Evolutionary conservation across 1,140 invertebrate genomes (phyloP), one percentile per base, ranked within the genome.

Genomic region (Ips typographus): DNA sequence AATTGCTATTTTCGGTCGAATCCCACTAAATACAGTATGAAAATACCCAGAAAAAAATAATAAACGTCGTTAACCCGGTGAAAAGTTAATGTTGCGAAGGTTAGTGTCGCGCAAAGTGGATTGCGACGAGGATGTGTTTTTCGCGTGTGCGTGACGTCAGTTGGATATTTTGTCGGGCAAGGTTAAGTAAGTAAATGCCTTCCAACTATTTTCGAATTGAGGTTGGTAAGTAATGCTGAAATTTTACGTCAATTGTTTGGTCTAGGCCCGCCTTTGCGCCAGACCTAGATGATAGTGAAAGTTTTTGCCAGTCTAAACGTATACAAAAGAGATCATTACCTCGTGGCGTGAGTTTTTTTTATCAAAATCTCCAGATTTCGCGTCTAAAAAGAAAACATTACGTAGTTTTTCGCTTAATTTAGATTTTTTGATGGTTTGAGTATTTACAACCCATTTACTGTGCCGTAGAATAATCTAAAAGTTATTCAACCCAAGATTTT

Each of bases 51-150:
- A 4, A 37, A 63, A 53, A 65, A 65, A 55, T 56, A 69, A 69
- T 47, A 61, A 63, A 69, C 37, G 39, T 36, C 44, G 57, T 44
- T 63, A 44, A 44, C 44, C 44, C 39, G 52, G 51, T 38, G 47
- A 65, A 65, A 65, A 53, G 5, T 55, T 37, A 42, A 66, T 59
- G 42, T 69, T 62, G 67, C 59, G 67, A 63, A 69, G 67, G 67
- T 69, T 69, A 69, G 67, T 69, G 67, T 69, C 67, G 53, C 42
- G 40, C 8, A 47, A 56, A 6, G n/a, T 22, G 36, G 40, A 7
- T 49, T 53, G 42, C 59, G 47, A 55, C 7, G 37, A 36, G 52
- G 51, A 69, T 60, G 67, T 43, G n/a, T 63, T 69, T 69, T 69
- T 63, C 51, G 59, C 58, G 66, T 7, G 59, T 42, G 39, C 49